phyloP scores from a whole-genome alignment of 2,888 invertebrate species.

The Conomelus anceps region DNA sequence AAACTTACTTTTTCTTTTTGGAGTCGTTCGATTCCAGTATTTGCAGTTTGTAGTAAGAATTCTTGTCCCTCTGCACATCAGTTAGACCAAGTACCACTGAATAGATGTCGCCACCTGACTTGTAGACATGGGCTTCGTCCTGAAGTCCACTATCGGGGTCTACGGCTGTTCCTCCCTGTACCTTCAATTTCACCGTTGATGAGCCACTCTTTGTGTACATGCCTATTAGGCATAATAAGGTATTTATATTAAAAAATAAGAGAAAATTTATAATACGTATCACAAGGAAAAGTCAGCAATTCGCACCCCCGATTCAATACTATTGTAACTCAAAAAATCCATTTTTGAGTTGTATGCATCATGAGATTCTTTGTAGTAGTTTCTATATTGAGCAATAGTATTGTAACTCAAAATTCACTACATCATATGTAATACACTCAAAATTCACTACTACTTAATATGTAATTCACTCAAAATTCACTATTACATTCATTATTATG shows the following conservation, averaged over 20 bases:
- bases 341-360: no score
- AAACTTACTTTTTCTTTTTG: conserved; percentile 41
- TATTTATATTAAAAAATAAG: neutral
- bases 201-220: conserved; percentile 28
- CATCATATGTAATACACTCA: no score
- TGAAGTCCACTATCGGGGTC: conserved; percentile 84
- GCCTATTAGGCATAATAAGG: conserved; percentile 24
- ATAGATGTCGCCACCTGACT: conserved; percentile 55
- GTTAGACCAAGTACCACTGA: conserved; percentile 76
- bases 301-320: no score
- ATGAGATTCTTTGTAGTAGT: no score
- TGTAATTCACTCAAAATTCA: no score
- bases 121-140: conserved; percentile 72
- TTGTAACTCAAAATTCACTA: no score
- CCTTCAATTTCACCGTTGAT: conserved; percentile 55
- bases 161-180: conserved; percentile 83
- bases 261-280: no score
- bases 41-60: conserved; percentile 94
- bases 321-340: no score
- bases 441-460: no score
- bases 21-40: conserved; percentile 66
- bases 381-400: no score
- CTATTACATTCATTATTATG: no score
- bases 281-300: no score
- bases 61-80: conserved; percentile 78